phyloP scores from a whole-genome alignment of 2,888 invertebrate species.

The Palloptera scutellata region DNA sequence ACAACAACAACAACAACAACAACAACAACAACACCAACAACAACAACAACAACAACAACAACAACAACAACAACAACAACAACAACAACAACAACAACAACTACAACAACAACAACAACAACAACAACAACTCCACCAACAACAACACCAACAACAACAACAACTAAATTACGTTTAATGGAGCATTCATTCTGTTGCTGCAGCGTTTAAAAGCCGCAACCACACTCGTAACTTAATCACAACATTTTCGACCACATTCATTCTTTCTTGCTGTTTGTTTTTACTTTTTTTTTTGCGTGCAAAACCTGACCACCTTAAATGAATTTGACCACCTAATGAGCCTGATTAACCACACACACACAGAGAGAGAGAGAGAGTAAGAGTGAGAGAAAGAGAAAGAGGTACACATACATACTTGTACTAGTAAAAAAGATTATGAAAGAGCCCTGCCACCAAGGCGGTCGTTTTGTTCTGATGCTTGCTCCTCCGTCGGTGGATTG shows the following conservation, averaged over 20 bases:
- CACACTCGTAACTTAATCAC: constrained; percentile 59
- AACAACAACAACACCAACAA: constrained; percentile 14
- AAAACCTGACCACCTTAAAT: constrained; percentile 5
- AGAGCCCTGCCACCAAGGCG: not conserved
- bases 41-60: constrained; percentile 22
- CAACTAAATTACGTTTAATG: constrained; percentile 61
- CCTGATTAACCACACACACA: constrained; percentile 54
- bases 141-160: constrained; percentile 44
- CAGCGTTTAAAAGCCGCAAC: constrained; percentile 49
- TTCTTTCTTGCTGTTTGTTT: constrained; percentile 6
- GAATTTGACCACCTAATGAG: constrained; percentile 60
- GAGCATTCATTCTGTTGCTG: constrained; percentile 50
- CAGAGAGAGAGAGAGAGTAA: not conserved
- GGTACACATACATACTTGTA: constrained; percentile 15
- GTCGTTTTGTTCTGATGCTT: not conserved
- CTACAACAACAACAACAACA: not conserved
- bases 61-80: not conserved
- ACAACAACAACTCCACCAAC: constrained; percentile 24
- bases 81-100: not conserved
- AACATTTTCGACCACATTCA: constrained; percentile 22
- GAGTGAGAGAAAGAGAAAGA: not conserved
- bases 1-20: constrained; percentile 21
- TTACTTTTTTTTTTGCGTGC: not conserved
- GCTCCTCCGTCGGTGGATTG: constrained; percentile 5
- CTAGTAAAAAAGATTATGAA: constrained; percentile 19